phyloP scores from a whole-genome alignment of 2,888 invertebrate genomes.

The Proisotoma minuta region DNA sequence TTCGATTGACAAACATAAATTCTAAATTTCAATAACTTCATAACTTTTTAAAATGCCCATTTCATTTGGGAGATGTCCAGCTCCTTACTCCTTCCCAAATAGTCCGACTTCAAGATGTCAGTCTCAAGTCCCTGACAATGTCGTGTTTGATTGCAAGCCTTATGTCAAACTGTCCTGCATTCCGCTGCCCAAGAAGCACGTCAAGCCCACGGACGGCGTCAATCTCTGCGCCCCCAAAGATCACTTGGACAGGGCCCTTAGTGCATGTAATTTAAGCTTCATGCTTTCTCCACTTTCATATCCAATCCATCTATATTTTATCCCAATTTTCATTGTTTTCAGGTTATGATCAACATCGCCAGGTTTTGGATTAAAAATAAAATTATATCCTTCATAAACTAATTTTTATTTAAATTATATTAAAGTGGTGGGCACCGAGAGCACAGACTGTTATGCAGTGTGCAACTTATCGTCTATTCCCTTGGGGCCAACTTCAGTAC shows the following conservation, averaged over 20 bases:
- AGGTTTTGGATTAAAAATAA: too few species aligned
- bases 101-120: constrained; percentile 31
- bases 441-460: constrained; percentile 40
- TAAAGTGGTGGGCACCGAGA: constrained; percentile 32
- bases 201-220: constrained; percentile 32
- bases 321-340: constrained; percentile 25
- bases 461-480: constrained; percentile 43
- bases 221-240: constrained; percentile 43
- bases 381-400: too few species aligned
- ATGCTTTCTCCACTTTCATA: too few species aligned
- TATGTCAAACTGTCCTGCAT: constrained; percentile 31
- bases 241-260: constrained; percentile 37
- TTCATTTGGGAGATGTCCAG: constrained; percentile 28
- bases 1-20: not conserved
- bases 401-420: not conserved
- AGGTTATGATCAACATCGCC: constrained; percentile 45
- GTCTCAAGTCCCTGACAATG: constrained; percentile 40
- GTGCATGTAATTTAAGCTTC: constrained; percentile 38
- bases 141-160: constrained; percentile 37
- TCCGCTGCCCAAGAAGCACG: constrained; percentile 41
- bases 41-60: constrained; percentile 26
- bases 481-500: too few species aligned
- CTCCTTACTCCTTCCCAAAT: constrained; percentile 37
- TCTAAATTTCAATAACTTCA: not conserved
- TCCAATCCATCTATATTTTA: not conserved